These are phyloP conservation scores for Loripinus fragilis DNA, from an alignment of 2,888 invertebrate genomes.

Conservation along the genomic window DNA sequence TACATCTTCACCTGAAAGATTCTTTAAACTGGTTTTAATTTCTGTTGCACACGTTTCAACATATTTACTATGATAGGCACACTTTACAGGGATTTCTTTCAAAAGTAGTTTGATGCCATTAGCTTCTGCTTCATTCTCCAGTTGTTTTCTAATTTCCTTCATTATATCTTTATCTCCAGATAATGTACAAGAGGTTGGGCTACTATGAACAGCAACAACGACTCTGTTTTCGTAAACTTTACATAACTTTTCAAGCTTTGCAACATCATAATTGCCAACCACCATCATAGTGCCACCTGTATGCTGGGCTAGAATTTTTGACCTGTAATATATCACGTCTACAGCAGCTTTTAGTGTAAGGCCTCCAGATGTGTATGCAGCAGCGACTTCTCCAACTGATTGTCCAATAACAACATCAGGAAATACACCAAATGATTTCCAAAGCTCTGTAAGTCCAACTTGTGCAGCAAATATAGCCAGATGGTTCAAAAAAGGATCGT, in stretches of 20 bases:
- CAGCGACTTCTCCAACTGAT: conserved; percentile 73
- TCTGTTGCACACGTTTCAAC: conserved; percentile 53
- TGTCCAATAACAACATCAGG: conserved; percentile 67
- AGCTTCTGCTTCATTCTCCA: conserved; percentile 29
- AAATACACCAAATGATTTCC: conserved; percentile 59
- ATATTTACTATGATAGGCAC: conserved; percentile 72
- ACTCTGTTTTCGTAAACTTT: conserved; percentile 30
- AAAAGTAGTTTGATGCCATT: conserved; percentile 31
- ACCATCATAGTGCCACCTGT: conserved; percentile 68
- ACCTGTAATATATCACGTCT: conserved; percentile 66
- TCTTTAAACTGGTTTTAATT: conserved; percentile 47
- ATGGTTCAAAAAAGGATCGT: conserved; percentile 65
- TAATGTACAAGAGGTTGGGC: conserved; percentile 63
- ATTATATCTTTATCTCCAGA: conserved; percentile 62
- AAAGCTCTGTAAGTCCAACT: conserved; percentile 58
- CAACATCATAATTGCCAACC: conserved; percentile 47
- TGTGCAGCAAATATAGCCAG: conserved; percentile 70
- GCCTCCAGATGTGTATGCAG: conserved; percentile 62
- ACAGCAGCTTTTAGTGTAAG: conserved; percentile 64
- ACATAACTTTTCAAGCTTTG: conserved; percentile 46
- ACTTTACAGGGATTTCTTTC: conserved; percentile 61
- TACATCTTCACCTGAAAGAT: conserved; percentile 35
- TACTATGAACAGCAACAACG: conserved; percentile 64
- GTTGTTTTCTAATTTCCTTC: conserved; percentile 24
- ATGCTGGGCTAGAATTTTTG: conserved; percentile 50